Base-by-base conservation (phyloP, 1,140 invertebrate species). In the Lasioglossum albipes region DNA sequence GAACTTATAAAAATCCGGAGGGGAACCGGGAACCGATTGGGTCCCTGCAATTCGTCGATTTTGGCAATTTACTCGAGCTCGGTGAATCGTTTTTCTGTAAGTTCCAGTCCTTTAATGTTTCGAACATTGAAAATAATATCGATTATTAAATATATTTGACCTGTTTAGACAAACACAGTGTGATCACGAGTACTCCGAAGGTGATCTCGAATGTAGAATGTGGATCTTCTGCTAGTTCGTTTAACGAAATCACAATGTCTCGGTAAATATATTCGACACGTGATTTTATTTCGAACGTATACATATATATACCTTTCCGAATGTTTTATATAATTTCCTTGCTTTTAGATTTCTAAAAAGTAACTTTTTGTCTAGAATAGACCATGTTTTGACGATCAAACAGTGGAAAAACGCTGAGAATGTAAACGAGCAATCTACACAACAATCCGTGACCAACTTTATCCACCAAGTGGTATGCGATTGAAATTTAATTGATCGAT, bases 1-100 rank as follows among this genome's bases (percentile, higher is more conserved):
- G n/a, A n/a, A n/a, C n/a, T n/a, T 73, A 52, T 64, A 36, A 2
- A 5, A 64, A 62, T 54, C 4, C 36, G 0, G 18, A 49, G 6
- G 42, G 71, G 3, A n/a, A n/a, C n/a, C n/a, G n/a, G n/a, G n/a
- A n/a, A n/a, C n/a, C n/a, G n/a, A n/a, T n/a, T n/a, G n/a, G n/a
- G n/a, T n/a, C n/a, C n/a, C n/a, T n/a, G 7, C 67, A 82, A n/a
- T 89, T 85, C 16, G 45, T 88, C 0, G 79, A 86, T 70, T 85
- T 88, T 52, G 9, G 57, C 2, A 54, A 80, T 65, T 13, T 62
- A 12, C 45, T 78, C 0, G 52, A 81, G 16, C 45, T 36, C 7
- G 41, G 45, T 3, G 84, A 84, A 61, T 75, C 80, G 22, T 87
- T 75, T 75, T 88, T 89, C 36, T 79, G 88, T 89, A 76, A 80